These are phyloP conservation scores for Embidobia sp. DNA, from an alignment of 2,888 invertebrate species.

Conservation along the genomic window DNA sequence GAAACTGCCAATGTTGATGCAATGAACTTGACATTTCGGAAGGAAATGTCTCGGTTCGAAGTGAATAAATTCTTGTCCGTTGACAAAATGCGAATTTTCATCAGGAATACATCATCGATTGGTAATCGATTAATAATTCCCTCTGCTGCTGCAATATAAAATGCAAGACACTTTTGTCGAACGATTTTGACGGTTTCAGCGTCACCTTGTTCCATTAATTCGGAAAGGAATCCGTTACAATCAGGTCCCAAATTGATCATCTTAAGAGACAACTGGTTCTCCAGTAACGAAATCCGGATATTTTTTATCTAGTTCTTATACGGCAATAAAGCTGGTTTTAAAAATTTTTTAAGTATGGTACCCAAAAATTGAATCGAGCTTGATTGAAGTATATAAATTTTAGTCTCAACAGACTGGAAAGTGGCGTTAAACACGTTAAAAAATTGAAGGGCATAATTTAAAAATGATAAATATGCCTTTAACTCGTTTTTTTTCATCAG, in stretches of 20 bases:
- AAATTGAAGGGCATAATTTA: constrained; percentile 26
- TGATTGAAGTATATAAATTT: constrained; percentile 47
- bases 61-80: neutral
- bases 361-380: constrained; percentile 17
- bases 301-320: neutral
- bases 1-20: constrained; percentile 17
- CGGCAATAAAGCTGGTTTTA: constrained; percentile 43
- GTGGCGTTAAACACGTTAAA: constrained; percentile 29
- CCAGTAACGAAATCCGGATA: neutral
- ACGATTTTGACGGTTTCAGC: neutral
- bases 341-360: constrained; percentile 38
- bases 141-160: constrained; percentile 35
- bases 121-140: constrained; percentile 31
- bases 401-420: constrained; percentile 41
- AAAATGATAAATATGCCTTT: constrained; percentile 40
- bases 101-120: constrained; percentile 19
- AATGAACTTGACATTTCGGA: constrained; percentile 7
- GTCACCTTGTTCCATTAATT: constrained; percentile 3
- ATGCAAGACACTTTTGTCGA: constrained; percentile 12
- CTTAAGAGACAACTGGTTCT: constrained; percentile 20
- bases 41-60: neutral
- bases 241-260: constrained; percentile 23
- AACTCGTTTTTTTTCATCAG: neutral
- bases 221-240: neutral
- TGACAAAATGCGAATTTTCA: neutral